These are phyloP conservation scores for Melanaphis sacchari DNA, from an alignment of 1,140 invertebrate genomes.

Conservation along the genomic window DNA sequence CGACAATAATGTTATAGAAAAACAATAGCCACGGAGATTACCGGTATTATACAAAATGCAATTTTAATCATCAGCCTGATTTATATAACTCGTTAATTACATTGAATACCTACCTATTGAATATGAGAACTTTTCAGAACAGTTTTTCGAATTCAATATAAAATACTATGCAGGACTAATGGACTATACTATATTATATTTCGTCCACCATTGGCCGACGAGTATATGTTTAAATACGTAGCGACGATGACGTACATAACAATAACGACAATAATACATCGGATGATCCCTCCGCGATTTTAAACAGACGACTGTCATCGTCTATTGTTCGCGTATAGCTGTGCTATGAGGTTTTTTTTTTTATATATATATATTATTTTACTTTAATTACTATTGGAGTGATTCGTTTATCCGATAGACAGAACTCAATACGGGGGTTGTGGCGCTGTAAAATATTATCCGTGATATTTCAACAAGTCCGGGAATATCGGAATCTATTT, in stretches of 20 bases:
- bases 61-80: not conserved
- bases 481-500: not conserved
- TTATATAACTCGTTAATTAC: not conserved
- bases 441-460: not conserved
- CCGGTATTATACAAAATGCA: not conserved
- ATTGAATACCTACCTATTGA: not conserved
- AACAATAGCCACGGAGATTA: not conserved
- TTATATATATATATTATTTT: too few relatives aligned
- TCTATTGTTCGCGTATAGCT: not conserved
- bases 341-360: not conserved
- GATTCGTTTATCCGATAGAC: not conserved
- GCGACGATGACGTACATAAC: not conserved
- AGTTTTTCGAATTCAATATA: not conserved
- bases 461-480: slow-evolving; percentile 24
- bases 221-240: not conserved
- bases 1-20: not conserved
- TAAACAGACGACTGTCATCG: not conserved
- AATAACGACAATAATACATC: not conserved
- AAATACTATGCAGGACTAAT: too few relatives aligned
- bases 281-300: not conserved
- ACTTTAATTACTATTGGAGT: not conserved
- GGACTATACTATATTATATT: too few relatives aligned
- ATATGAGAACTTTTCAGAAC: not conserved
- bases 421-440: not conserved
- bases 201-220: too few relatives aligned